Percentiles rank a stretch among this genome's conserved stretches.
These are phyloP conservation scores for Notothenia rossii DNA, from an alignment of 2,113 vertebrate species.

Conservation along the genomic window DNA sequence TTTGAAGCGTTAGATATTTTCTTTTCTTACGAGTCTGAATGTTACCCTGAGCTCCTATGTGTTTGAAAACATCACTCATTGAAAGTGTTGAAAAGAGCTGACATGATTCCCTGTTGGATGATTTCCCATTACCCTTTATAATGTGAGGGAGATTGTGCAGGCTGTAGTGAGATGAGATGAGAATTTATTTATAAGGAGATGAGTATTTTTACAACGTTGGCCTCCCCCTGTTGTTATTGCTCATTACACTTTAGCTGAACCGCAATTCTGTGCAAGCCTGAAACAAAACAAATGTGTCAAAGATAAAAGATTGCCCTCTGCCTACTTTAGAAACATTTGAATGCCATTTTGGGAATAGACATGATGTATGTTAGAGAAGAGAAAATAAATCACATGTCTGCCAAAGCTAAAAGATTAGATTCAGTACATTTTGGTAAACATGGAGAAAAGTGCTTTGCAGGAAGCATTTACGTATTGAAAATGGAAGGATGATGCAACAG, in stretches of 20 bases:
- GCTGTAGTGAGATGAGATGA: constrained; percentile 23
- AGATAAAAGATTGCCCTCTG: constrained; percentile 27
- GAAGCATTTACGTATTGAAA: constrained; percentile 5
- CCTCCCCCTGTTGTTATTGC: constrained; percentile 1
- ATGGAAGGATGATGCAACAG: constrained; percentile 12
- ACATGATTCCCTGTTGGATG: constrained; percentile 7
- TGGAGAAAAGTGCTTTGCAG: not conserved
- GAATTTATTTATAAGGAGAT: constrained; percentile 43
- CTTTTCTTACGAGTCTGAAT: constrained; percentile 1
- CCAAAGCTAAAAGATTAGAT: constrained; percentile 27
- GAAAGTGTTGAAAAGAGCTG: constrained; percentile 30
- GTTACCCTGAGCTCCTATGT: constrained; percentile 14
- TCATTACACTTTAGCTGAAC: not conserved
- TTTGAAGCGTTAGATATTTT: not conserved
- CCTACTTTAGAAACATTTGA: constrained; percentile 14
- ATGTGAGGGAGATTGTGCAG: constrained; percentile 39
- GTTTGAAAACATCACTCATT: constrained; percentile 21
- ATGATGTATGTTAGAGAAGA: not conserved
- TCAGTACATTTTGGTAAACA: constrained; percentile 12
- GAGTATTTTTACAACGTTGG: constrained; percentile 29
- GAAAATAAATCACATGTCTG: constrained; percentile 7
- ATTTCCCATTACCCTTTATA: constrained; percentile 40
- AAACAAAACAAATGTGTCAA: constrained; percentile 13
- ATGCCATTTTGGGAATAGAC: not conserved
- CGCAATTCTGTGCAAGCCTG: not conserved